Percentiles rank a stretch among this genome's conserved stretches.
These are phyloP conservation scores for Drosophila paramelanica DNA, from an alignment of 2,888 invertebrate genomes.

Conservation along the genomic window DNA sequence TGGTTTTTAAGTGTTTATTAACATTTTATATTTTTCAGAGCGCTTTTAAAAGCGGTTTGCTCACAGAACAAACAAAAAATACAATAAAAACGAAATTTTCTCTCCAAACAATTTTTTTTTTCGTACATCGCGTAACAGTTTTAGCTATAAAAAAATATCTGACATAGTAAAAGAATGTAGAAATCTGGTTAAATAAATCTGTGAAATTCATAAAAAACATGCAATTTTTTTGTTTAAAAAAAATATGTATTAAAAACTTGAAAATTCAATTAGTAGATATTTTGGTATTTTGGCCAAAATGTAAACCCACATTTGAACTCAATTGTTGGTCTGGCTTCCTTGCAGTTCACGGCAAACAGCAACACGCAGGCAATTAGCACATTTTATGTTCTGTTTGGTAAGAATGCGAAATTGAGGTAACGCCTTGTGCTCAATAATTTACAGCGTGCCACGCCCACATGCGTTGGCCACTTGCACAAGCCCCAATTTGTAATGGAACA, in stretches of 20 bases:
- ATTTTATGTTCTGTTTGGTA: slow-evolving; percentile 20
- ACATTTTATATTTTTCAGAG: slow-evolving; percentile 2
- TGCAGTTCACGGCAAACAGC: slow-evolving; percentile 48
- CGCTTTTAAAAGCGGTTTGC: slow-evolving; percentile 1
- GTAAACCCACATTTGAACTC: background rate
- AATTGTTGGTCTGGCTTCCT: slow-evolving; percentile 28
- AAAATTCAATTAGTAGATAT: background rate
- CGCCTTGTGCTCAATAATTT: slow-evolving; percentile 53
- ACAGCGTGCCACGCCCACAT: slow-evolving; percentile 56
- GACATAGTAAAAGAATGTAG: background rate
- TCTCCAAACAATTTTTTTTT: too few relatives aligned
- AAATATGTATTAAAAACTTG: background rate
- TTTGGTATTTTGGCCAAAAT: background rate
- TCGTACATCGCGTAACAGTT: too few relatives aligned
- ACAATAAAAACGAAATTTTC: background rate
- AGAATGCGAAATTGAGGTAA: slow-evolving; percentile 35
- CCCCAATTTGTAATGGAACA: slow-evolving; percentile 65
- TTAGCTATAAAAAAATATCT: too few relatives aligned
- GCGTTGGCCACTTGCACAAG: slow-evolving; percentile 53
- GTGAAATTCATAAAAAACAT: too few relatives aligned
- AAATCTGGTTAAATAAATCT: slow-evolving; percentile 25
- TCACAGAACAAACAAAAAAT: background rate
- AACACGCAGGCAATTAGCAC: slow-evolving; percentile 15
- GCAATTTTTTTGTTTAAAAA: too few relatives aligned
- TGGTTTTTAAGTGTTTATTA: background rate